Conservation (phyloP, 2,888 invertebrate species). For the Drosophila merina region DNA sequence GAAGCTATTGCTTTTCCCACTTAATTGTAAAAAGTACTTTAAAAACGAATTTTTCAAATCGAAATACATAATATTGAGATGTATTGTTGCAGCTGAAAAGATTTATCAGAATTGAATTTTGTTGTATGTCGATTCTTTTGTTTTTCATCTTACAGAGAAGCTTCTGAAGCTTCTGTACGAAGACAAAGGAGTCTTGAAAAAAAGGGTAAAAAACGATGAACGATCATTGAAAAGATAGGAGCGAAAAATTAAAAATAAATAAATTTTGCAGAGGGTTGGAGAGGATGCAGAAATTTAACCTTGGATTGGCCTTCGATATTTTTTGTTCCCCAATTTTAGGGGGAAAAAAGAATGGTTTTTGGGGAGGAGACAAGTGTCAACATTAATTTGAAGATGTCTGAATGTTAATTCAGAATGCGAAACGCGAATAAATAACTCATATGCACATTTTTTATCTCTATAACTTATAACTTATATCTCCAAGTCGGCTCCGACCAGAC, state of each 20-base stretch:
- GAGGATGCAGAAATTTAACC: conserved; percentile 43
- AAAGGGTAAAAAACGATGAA: background rate
- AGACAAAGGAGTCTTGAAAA: background rate
- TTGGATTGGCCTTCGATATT: conserved; percentile 50
- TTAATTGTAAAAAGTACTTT: background rate
- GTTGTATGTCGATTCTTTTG: conserved; percentile 12
- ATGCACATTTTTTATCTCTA: conserved; percentile 48
- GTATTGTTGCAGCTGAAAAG: conserved; percentile 21
- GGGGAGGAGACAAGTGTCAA: conserved; percentile 69
- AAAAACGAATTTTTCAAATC: background rate
- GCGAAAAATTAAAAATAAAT: conserved; percentile 12
- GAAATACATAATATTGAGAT: background rate
- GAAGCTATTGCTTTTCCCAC: too few species aligned
- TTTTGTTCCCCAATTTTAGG: conserved; percentile 21
- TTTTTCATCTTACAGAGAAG: conserved; percentile 12
- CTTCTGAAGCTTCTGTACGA: conserved; percentile 27
- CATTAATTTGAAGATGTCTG: conserved; percentile 70
- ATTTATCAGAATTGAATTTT: conserved; percentile 8
- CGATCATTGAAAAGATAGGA: background rate
- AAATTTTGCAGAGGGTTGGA: conserved; percentile 14
- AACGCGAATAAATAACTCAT: conserved; percentile 69
- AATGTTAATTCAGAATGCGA: conserved; percentile 65
- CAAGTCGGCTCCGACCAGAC: conserved; percentile 23
- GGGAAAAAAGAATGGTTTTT: conserved; percentile 6
- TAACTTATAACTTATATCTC: conserved; percentile 50